Percentiles rank a stretch among this genome's conserved stretches.
These are phyloP conservation scores for Laterallus jamaicensis DNA, from an alignment of 2,113 vertebrate genomes.

Conservation along the genomic window DNA sequence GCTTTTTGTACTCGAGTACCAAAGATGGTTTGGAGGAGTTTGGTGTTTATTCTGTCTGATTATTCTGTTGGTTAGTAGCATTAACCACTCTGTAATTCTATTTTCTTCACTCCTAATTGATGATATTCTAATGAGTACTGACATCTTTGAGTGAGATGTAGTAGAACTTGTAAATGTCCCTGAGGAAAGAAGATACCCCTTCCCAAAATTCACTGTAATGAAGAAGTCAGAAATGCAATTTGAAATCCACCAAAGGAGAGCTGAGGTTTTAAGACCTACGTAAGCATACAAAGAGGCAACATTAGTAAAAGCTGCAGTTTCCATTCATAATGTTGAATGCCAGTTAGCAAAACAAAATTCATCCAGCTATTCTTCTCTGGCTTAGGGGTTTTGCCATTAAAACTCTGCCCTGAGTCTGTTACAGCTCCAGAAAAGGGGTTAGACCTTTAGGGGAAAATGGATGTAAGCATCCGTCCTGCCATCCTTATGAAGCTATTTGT, in stretches of 20 bases:
- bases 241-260: background rate
- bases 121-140: background rate
- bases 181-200: background rate
- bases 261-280: background rate
- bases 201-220: background rate
- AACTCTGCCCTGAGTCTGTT: background rate
- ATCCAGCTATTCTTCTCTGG: background rate
- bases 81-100: background rate
- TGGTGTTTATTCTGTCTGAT: constrained; percentile 8
- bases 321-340: background rate
- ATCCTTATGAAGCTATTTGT: background rate
- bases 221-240: background rate
- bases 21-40: background rate
- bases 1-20: background rate
- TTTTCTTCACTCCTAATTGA: background rate
- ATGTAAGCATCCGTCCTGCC: background rate
- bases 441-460: background rate
- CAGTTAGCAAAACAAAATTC: background rate
- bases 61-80: background rate
- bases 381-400: background rate
- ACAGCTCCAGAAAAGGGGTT: background rate
- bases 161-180: background rate
- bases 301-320: background rate
- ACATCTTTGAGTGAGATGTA: background rate
- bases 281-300: background rate